Evolutionary conservation across 2,888 invertebrate genomes (phyloP).

Genomic region (Volucella bombylans): DNA sequence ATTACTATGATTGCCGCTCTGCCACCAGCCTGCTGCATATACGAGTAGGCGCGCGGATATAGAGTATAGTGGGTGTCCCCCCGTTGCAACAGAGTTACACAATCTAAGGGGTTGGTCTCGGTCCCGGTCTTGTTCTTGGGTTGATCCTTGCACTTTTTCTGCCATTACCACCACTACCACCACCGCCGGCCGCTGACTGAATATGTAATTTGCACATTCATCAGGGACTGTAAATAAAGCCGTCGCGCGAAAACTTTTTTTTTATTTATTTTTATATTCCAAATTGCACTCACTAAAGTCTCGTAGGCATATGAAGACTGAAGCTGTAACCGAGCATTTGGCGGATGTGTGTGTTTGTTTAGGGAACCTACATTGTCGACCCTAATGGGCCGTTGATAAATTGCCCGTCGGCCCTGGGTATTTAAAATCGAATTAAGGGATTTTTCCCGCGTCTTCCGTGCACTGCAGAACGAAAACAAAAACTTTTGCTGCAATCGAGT

Average conservation of each 20-base stretch:
- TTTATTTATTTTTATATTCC: not conserved
- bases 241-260: conserved; percentile 40
- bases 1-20: conserved; percentile 28
- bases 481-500: conserved; percentile 32
- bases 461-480: not conserved
- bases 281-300: conserved; percentile 24
- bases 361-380: conserved; percentile 6
- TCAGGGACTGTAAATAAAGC: conserved; percentile 37
- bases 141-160: conserved; percentile 25
- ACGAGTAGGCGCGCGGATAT: no score
- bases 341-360: not conserved
- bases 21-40: not conserved
- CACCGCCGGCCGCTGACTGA: not conserved
- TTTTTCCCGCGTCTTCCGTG: conserved; percentile 29
- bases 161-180: conserved; percentile 9
- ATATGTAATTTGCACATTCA: conserved; percentile 51
- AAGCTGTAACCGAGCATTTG: not conserved
- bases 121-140: not conserved
- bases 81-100: conserved; percentile 6
- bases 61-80: no score
- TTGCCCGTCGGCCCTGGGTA: conserved; percentile 43
- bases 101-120: conserved; percentile 29
- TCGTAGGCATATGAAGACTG: not conserved
- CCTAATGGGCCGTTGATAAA: conserved; percentile 64
- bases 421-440: conserved; percentile 66